These are phyloP conservation scores for Argyresthia albistria DNA, from an alignment of 2,888 invertebrate genomes.

Conservation along the genomic window DNA sequence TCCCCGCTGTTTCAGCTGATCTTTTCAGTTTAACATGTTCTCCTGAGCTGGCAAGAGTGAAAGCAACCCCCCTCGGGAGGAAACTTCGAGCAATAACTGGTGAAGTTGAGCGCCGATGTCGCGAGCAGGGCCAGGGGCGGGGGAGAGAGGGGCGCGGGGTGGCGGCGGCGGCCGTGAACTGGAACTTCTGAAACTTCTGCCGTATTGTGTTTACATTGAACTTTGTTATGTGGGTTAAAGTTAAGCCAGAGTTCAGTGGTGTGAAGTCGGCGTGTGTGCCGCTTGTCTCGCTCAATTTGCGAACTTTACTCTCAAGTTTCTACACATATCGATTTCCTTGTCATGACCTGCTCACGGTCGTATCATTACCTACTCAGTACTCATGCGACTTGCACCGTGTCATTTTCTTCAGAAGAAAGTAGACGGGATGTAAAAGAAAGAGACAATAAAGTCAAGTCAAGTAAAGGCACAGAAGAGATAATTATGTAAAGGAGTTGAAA, in stretches of 20 bases:
- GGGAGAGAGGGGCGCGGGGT: slow-evolving; percentile 10
- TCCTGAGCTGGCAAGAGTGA: slow-evolving; percentile 4
- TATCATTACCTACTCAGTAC: no score
- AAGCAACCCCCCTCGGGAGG: slow-evolving; percentile 8
- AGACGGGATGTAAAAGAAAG: no score
- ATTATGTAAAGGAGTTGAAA: no score
- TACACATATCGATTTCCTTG: slow-evolving; percentile 49
- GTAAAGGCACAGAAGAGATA: no score
- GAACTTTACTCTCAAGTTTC: slow-evolving; percentile 54
- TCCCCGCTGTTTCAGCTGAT: slow-evolving; percentile 5
- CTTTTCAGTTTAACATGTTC: background rate
- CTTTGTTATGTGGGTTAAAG: slow-evolving; percentile 74
- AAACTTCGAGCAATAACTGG: slow-evolving; percentile 11
- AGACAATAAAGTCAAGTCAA: no score
- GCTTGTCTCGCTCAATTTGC: slow-evolving; percentile 52
- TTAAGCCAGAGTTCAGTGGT: slow-evolving; percentile 66
- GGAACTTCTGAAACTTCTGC: slow-evolving; percentile 64
- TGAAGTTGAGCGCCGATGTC: slow-evolving; percentile 10
- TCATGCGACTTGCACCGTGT: no score
- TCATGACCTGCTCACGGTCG: slow-evolving; percentile 23
- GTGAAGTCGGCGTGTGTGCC: slow-evolving; percentile 43
- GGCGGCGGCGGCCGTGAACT: slow-evolving; percentile 55
- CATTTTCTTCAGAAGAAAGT: no score
- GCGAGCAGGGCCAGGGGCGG: slow-evolving; percentile 15
- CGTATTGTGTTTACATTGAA: slow-evolving; percentile 73